Conservation (phyloP, 2,797 vertebrate genomes). For the Scomberomorus guttatus region DNA sequence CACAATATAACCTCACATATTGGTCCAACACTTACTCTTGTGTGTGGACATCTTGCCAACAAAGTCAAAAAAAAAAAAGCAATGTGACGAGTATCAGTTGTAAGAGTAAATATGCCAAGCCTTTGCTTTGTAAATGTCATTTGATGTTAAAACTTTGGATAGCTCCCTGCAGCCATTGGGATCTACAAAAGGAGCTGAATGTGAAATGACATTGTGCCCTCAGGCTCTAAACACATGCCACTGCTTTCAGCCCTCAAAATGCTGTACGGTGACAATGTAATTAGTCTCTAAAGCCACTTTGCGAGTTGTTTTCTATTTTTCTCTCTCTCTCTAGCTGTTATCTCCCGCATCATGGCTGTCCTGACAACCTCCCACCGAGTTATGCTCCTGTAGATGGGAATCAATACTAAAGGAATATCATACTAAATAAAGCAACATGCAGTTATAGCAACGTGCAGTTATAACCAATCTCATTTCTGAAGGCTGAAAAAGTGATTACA, state of each 20-base stretch:
- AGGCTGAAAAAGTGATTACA: constrained; percentile 12
- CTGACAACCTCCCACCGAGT: constrained; percentile 53
- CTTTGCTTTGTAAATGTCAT: constrained; percentile 74
- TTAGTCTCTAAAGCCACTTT: constrained; percentile 52
- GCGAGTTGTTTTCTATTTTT: constrained; percentile 17
- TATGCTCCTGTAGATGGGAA: constrained; percentile 37
- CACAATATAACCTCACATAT: background rate
- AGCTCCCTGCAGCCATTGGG: constrained; percentile 31
- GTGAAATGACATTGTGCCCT: constrained; percentile 70
- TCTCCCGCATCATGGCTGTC: constrained; percentile 21
- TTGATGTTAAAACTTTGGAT: constrained; percentile 60
- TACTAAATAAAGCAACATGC: constrained; percentile 47
- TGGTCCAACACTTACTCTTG: background rate
- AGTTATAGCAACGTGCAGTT: constrained; percentile 26
- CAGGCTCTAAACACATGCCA: constrained; percentile 60
- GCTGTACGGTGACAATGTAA: constrained; percentile 67
- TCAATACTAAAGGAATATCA: constrained; percentile 49
- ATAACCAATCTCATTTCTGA: constrained; percentile 27
- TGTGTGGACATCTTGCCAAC: constrained; percentile 7
- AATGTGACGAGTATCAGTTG: constrained; percentile 23
- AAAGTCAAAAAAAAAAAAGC: constrained; percentile 43
- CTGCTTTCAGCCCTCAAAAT: constrained; percentile 48
- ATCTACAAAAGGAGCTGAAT: constrained; percentile 65
- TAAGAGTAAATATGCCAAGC: constrained; percentile 48
- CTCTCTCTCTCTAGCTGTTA: constrained; percentile 24